Conservation (phyloP, 2,797 vertebrate species). For the Rhabdophis nuchalis region DNA sequence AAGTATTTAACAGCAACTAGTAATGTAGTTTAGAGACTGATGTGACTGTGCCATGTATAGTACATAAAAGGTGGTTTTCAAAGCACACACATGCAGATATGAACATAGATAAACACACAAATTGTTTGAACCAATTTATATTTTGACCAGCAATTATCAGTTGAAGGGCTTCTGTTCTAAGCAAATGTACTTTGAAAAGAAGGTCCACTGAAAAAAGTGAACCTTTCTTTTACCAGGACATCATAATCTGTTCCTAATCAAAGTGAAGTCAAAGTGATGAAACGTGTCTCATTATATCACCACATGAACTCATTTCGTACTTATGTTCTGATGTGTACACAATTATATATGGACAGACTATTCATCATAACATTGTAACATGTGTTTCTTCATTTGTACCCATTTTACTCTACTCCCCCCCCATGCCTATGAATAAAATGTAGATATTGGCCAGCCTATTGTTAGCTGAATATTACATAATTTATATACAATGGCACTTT, state of each 20-base stretch:
- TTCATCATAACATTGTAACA: neutral
- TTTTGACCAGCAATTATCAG: constrained; percentile 47
- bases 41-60: constrained; percentile 50
- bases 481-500: constrained; percentile 34
- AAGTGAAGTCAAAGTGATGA: neutral
- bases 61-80: constrained; percentile 48
- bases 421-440: neutral
- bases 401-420: neutral
- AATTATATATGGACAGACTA: neutral
- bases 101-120: neutral
- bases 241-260: neutral
- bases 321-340: neutral
- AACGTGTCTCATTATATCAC: neutral
- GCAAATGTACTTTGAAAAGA: neutral
- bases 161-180: constrained; percentile 13
- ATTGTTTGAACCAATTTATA: constrained; percentile 19
- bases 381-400: neutral
- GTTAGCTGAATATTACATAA: constrained; percentile 30
- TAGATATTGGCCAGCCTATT: neutral
- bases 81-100: neutral
- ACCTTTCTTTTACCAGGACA: neutral
- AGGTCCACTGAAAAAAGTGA: neutral
- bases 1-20: constrained; percentile 70
- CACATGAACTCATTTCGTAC: neutral
- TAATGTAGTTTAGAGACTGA: constrained; percentile 64